Evolutionary conservation across 2,888 invertebrate genomes (phyloP), one percentile per base, ranked within the genome.

Genomic region (Eupithecia insigniata): DNA sequence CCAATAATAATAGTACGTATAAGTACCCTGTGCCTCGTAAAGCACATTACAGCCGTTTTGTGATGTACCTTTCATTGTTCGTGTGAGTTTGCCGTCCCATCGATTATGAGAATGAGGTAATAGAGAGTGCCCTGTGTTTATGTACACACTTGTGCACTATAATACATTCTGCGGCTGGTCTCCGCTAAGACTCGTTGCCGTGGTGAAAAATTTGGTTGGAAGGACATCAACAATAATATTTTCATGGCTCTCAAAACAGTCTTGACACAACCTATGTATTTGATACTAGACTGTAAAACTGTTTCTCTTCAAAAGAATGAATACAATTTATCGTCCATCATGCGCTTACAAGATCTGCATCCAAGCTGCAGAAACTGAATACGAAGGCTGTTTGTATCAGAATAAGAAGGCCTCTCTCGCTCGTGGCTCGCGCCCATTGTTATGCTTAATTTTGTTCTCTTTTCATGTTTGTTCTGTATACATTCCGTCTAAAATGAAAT

Each of bases 391-490:
- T 22, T 12, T 22, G 26, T 64, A 10, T 32, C 5, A 36, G 32
- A 62, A 34, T 34, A 12, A 0, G 62, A n/a, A 16, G 26, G 22
- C 58, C 72, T 61, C 85, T 72, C 0, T 67, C 84, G 81, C 87
- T 71, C 30, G 16, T 83, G 67, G 0, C 83, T 86, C 75, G 80
- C 71, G 76, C 74, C 75, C 75, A 78, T 78, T 79, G 81, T 89
- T 88, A 90, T 88, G 89, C 90, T 90, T 92, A 91, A 92, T 92
- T 92, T 92, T 89, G 90, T 90, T 92, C 92, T 91, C 91, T 92
- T 92, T 92, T 91, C 92, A 92, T 92, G 92, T 92, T 93, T 91
- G 90, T 89, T 92, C 91, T 90, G 92, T 92, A 91, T 90, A 92
- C 89, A 91, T 92, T 91, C 89, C 90, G 90, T 90, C 90, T 92